phyloP scores from a whole-genome alignment of 1,140 invertebrate genomes.

The Temnothorax longispinosus region DNA sequence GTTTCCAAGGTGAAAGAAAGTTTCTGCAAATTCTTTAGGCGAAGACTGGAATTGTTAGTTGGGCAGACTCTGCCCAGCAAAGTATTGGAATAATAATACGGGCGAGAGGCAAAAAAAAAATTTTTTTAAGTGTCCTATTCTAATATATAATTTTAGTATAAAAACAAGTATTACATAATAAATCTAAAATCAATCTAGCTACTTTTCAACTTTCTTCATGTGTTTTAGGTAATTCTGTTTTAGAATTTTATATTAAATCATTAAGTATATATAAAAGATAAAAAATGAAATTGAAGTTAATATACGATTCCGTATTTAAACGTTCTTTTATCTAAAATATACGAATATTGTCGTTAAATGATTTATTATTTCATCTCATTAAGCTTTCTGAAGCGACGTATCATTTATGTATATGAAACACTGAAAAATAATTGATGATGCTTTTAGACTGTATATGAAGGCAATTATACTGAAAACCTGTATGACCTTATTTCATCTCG shows the following conservation, averaged over 20 bases:
- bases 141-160: not conserved
- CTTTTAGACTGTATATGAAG: not conserved
- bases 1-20: conserved; percentile 17
- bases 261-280: not conserved
- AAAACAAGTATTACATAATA: not conserved
- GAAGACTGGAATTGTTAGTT: conserved; percentile 10
- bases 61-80: not conserved
- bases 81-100: not conserved
- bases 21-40: not conserved
- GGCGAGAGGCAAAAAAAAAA: not conserved
- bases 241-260: not conserved
- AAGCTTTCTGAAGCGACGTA: not conserved
- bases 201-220: not conserved
- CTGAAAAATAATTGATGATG: not conserved
- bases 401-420: not conserved
- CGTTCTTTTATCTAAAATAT: not conserved
- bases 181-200: not conserved
- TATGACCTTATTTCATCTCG: conserved; percentile 17
- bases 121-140: not conserved
- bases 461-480: not conserved
- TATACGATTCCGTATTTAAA: not conserved
- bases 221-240: not conserved
- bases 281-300: not conserved
- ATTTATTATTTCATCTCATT: not conserved
- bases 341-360: not conserved